Conservation (phyloP, 2,113 vertebrate species). For the Notiomystis cincta region DNA sequence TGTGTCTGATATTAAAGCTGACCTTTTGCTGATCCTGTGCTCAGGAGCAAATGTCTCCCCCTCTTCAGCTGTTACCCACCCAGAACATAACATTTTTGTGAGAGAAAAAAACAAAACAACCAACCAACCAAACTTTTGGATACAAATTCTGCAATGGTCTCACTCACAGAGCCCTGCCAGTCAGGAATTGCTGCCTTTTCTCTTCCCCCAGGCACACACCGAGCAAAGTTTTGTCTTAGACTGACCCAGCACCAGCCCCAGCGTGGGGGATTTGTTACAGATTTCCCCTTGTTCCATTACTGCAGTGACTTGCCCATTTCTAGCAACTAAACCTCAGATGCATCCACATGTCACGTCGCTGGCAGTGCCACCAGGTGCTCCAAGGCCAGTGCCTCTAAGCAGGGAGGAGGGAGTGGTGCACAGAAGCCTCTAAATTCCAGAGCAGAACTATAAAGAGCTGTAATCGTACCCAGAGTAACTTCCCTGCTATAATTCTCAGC, state of each 20-base stretch:
- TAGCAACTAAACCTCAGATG: not conserved
- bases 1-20: not conserved
- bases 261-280: not conserved
- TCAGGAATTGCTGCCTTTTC: not conserved
- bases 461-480: constrained; percentile 78
- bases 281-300: not conserved
- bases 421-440: constrained; percentile 70
- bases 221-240: not conserved
- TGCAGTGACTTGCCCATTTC: not conserved
- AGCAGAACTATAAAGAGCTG: constrained; percentile 75
- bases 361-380: not conserved
- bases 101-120: not conserved
- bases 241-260: not conserved
- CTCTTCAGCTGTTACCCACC: not conserved
- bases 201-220: not conserved
- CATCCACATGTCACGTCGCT: not conserved
- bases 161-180: not conserved
- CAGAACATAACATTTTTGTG: not conserved
- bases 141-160: not conserved
- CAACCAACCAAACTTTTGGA: not conserved
- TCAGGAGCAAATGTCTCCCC: not conserved
- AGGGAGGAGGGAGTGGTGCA: constrained; percentile 38
- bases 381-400: constrained; percentile 15
- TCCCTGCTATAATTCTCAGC: constrained; percentile 77
- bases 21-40: not conserved